These are phyloP conservation scores for Eilema caniola DNA, from an alignment of 2,888 invertebrate species.

Conservation along the genomic window DNA sequence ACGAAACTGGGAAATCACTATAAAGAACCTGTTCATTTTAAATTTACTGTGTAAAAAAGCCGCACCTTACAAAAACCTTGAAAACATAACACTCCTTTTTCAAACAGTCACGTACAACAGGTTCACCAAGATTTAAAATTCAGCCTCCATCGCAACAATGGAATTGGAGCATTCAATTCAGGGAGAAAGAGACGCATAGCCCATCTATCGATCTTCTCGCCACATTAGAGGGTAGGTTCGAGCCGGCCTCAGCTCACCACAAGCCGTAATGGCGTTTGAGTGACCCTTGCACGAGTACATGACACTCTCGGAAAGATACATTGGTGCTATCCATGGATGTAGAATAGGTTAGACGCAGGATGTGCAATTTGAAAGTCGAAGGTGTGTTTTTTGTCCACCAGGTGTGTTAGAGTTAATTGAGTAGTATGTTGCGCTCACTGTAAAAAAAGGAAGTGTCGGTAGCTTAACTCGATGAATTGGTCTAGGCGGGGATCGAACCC, in stretches of 20 bases:
- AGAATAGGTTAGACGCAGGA: background rate
- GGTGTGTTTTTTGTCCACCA: background rate
- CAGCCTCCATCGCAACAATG: constrained; percentile 24
- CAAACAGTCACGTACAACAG: background rate
- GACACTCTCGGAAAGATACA: background rate
- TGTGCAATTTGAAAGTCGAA: background rate
- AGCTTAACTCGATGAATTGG: no score
- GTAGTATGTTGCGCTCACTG: background rate
- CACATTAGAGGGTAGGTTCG: background rate
- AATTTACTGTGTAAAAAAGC: no score
- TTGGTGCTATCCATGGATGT: background rate
- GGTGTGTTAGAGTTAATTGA: no score
- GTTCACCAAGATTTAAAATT: background rate
- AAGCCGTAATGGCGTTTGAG: constrained; percentile 1
- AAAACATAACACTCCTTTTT: background rate
- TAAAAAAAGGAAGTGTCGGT: background rate
- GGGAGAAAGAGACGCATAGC: constrained; percentile 29
- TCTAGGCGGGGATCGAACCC: no score
- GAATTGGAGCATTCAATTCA: constrained; percentile 42
- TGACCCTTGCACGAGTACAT: background rate
- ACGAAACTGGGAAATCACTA: no score
- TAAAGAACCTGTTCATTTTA: no score
- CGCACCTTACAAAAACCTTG: no score
- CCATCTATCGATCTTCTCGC: background rate
- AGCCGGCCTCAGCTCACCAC: background rate